A percentile compares a stretch with the other conserved stretches of the same genome.
Evolutionary conservation across 1,140 invertebrate species (phyloP).

Genomic region (Piezodorus guildinii): DNA sequence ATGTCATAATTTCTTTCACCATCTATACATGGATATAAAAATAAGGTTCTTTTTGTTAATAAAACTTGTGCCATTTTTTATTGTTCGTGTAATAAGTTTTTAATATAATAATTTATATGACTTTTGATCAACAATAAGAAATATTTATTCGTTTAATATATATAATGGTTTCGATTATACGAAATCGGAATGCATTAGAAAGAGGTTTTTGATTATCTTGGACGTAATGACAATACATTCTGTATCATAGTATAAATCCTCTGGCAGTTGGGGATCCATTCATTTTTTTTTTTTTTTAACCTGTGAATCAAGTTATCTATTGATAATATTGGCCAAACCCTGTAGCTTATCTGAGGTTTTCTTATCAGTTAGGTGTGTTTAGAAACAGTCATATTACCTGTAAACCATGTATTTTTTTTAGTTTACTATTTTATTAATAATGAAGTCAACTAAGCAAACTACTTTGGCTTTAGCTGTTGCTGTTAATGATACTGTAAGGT

Average conservation of each 20-base stretch:
- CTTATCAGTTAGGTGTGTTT: not conserved
- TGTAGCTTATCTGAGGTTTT: not conserved
- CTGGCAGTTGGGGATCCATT: too few relatives aligned
- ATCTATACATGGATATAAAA: too few relatives aligned
- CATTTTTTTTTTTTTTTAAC: too few relatives aligned
- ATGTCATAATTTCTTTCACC: not conserved
- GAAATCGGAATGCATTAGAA: not conserved
- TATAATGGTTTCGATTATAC: not conserved
- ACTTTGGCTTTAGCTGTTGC: not conserved
- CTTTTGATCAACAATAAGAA: too few relatives aligned
- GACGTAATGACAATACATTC: not conserved
- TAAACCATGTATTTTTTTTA: not conserved
- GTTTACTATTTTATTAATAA: not conserved
- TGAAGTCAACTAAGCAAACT: conserved; percentile 1
- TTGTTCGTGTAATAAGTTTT: too few relatives aligned
- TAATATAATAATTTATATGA: too few relatives aligned
- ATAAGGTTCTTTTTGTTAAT: too few relatives aligned
- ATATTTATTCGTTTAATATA: too few relatives aligned
- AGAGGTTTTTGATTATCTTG: not conserved
- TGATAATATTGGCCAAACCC: too few relatives aligned
- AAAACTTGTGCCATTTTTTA: too few relatives aligned
- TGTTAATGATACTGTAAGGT: not conserved
- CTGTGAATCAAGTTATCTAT: too few relatives aligned
- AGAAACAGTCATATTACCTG: not conserved
- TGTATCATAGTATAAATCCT: too few relatives aligned